Percentiles rank a stretch among this genome's conserved stretches.
Conservation (phyloP, 2,888 invertebrate species). For the Phyto melanocephala region DNA sequence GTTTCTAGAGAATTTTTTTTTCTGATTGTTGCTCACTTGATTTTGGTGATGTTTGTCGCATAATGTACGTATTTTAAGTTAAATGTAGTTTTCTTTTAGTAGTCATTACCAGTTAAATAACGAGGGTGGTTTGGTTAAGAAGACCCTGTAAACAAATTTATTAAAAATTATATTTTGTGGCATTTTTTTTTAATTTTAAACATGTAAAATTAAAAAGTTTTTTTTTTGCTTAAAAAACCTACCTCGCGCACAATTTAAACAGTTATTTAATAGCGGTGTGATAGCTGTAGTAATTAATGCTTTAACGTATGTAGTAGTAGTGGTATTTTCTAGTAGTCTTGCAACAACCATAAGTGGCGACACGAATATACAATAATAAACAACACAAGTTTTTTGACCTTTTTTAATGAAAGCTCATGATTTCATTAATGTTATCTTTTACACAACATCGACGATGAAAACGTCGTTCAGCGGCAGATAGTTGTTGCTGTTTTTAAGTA, state of each 20-base stretch:
- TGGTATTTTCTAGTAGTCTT: not conserved
- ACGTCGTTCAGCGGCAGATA: conserved; percentile 17
- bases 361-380: not conserved
- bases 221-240: too few relatives aligned
- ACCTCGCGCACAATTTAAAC: not conserved
- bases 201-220: too few relatives aligned
- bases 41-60: conserved; percentile 38
- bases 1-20: not conserved
- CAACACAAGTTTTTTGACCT: conserved; percentile 42
- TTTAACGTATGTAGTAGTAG: not conserved
- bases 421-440: conserved; percentile 46
- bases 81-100: conserved; percentile 29
- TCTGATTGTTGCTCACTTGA: not conserved
- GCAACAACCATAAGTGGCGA: conserved; percentile 23
- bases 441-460: conserved; percentile 29
- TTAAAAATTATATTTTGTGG: too few relatives aligned
- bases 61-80: conserved; percentile 5
- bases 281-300: not conserved
- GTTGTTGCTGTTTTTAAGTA: conserved; percentile 9
- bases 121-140: not conserved
- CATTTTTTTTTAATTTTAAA: too few relatives aligned
- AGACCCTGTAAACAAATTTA: too few relatives aligned
- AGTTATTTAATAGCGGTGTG: not conserved
- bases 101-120: conserved; percentile 17
- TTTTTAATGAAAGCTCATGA: conserved; percentile 39